Evolutionary conservation across 2,113 vertebrate species (phyloP), one percentile per base, ranked within the genome.

Genomic region (Columbina picui): DNA sequence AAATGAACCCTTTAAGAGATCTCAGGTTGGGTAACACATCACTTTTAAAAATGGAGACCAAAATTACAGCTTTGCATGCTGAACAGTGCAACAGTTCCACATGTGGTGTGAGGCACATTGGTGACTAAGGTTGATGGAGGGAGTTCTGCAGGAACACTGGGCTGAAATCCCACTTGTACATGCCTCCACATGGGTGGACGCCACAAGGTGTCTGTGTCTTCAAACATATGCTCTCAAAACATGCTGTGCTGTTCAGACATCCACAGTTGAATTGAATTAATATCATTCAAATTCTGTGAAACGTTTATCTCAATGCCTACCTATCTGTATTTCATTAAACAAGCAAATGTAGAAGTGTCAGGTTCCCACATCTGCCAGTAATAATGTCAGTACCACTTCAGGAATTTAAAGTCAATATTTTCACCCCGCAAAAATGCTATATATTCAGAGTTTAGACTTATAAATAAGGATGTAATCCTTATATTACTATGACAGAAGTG

Each of bases 41-140:
- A 14, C 50, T 73, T 91, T 59, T 77, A 16, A 81, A 93, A 91
- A 68, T 1, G 41, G 38, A 77, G 53, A 45, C 29, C 7, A 81
- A 57, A 59, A 38, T 27, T 6, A 9, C 38, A 41, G 29, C 16
- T 84, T 64, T 75, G 8, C 20, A 29, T 1, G 1, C 22, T 74
- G 39, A 60, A 49, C 23, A 34, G 12, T 56, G 25, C 29, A 36
- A 52, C 25, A 14, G 15, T 38, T 67, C 32, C 26, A 45, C 13
- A 25, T 49, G 10, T 49, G 47, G 47, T 27, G 25, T 0, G 0
- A 85, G 32, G 14, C 25, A 78, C 2, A 7, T 22, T 1, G 0
- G 19, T 13, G 29, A 73, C 8, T 29, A 79, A 52, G 25, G 49
- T 55, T 21, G 15, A 15, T 18, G 23, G 27, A 81, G 32, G 41